Conservation (phyloP, 2,888 invertebrate species). For the Erebia aethiops region DNA sequence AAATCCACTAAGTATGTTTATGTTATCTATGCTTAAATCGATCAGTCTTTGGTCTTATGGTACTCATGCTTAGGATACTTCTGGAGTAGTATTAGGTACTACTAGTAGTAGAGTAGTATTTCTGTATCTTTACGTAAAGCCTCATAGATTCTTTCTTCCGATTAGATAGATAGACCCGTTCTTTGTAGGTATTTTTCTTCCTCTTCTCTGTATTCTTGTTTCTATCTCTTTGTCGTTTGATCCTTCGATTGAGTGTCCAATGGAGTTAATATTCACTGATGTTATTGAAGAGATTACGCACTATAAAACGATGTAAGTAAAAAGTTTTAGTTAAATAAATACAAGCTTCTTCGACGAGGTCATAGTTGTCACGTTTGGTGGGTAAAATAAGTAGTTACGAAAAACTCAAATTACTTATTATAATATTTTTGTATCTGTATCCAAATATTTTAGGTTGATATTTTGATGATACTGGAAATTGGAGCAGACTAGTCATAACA, state of each 20-base stretch:
- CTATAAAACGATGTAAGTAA: not conserved
- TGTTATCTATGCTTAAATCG: too few relatives aligned
- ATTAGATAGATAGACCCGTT: too few relatives aligned
- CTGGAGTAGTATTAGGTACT: too few relatives aligned
- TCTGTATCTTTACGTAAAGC: too few relatives aligned
- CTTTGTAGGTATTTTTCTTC: too few relatives aligned
- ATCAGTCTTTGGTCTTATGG: not conserved
- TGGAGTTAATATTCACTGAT: too few relatives aligned
- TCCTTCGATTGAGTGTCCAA: too few relatives aligned
- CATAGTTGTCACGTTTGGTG: conserved; percentile 8
- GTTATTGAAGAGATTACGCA: not conserved
- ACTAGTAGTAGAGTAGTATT: too few relatives aligned
- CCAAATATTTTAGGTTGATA: not conserved
- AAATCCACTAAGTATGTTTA: not conserved
- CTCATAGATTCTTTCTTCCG: too few relatives aligned
- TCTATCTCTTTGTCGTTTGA: too few relatives aligned
- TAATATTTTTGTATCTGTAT: not conserved
- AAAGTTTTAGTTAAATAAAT: not conserved
- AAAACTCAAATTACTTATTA: not conserved
- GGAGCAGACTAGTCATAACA: not conserved
- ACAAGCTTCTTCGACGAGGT: conserved; percentile 8
- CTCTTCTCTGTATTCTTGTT: too few relatives aligned
- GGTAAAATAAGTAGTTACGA: conserved; percentile 4
- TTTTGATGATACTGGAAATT: not conserved
- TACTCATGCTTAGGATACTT: not conserved